Percentiles rank a stretch among this genome's conserved stretches.
phyloP scores from a whole-genome alignment of 23 tunicate species.

The Ascidia mentula region DNA sequence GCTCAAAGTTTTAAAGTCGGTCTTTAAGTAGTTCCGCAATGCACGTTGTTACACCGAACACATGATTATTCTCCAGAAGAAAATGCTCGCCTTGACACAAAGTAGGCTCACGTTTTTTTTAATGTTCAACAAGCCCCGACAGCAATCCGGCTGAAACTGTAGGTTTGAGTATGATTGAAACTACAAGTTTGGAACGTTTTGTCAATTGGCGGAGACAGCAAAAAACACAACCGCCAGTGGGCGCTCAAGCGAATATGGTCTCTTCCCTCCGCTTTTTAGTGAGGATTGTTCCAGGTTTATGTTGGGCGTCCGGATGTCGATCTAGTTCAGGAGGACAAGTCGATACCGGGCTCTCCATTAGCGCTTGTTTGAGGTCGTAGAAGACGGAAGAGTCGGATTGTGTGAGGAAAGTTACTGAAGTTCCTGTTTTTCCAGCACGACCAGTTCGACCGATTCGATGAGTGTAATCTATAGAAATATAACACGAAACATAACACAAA shows the following conservation, averaged over 20 bases:
- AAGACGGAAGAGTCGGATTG: slow-evolving; percentile 79
- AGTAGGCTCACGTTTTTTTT: too few species aligned
- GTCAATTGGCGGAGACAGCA: too few species aligned
- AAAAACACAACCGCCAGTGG: neutral
- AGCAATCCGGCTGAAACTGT: too few species aligned
- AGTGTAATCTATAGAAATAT: slow-evolving; percentile 79
- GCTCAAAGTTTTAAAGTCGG: too few species aligned
- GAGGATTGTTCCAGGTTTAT: slow-evolving; percentile 95
- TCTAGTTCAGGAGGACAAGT: slow-evolving; percentile 94
- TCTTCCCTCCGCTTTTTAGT: slow-evolving; percentile 94
- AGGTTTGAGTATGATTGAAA: too few species aligned
- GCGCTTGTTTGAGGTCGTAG: slow-evolving; percentile 81
- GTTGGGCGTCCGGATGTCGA: slow-evolving; percentile 98
- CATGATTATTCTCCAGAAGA: too few species aligned
- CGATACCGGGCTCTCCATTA: slow-evolving; percentile 89
- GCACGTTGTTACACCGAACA: too few species aligned
- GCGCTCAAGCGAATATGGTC: slow-evolving; percentile 67
- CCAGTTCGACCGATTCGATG: slow-evolving; percentile 99
- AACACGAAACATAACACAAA: too few species aligned
- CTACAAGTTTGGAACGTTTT: too few species aligned
- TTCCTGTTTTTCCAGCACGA: slow-evolving; percentile 92
- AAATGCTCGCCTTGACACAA: too few species aligned
- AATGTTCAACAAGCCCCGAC: too few species aligned
- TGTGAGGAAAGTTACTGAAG: slow-evolving; percentile 92
- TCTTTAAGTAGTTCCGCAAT: too few species aligned